Conservation (phyloP, 2,888 invertebrate genomes). For the Amiota mariae region DNA sequence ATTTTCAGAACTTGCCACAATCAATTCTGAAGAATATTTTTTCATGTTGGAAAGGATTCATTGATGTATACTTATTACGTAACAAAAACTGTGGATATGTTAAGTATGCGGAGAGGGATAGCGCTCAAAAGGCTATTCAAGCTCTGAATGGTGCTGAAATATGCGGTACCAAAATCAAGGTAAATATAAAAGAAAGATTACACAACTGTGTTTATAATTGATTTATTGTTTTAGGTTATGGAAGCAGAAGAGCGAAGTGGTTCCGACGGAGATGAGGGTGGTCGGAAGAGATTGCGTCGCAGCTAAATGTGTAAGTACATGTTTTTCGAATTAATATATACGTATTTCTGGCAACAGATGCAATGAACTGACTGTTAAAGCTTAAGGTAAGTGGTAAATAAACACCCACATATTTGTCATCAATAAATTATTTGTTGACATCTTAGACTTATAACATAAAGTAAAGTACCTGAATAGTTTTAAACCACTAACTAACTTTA, state of each 20-base stretch:
- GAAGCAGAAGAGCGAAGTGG: slow-evolving; percentile 84
- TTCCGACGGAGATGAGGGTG: slow-evolving; percentile 67
- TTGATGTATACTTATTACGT: slow-evolving; percentile 90
- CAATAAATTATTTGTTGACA: no score
- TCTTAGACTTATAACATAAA: no score
- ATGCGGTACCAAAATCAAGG: slow-evolving; percentile 83
- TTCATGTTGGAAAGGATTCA: slow-evolving; percentile 91
- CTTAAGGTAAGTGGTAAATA: neutral
- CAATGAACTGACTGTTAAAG: neutral
- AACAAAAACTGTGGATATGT: slow-evolving; percentile 95
- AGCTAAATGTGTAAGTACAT: slow-evolving; percentile 65
- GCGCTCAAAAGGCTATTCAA: slow-evolving; percentile 77
- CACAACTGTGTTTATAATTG: neutral
- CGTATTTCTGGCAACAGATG: neutral
- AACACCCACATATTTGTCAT: neutral
- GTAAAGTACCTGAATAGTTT: no score
- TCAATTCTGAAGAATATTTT: slow-evolving; percentile 89
- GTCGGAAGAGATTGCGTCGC: slow-evolving; percentile 70
- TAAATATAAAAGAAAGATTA: slow-evolving; percentile 39
- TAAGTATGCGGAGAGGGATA: slow-evolving; percentile 83
- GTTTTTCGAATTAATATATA: neutral
- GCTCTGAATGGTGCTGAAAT: slow-evolving; percentile 89
- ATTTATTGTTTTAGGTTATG: slow-evolving; percentile 78
- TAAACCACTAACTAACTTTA: no score
- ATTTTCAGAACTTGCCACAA: slow-evolving; percentile 80